Percentiles rank a stretch among this genome's conserved stretches.
These are phyloP conservation scores for Achatina immaculata DNA, from an alignment of 1,140 invertebrate species.

Conservation along the genomic window DNA sequence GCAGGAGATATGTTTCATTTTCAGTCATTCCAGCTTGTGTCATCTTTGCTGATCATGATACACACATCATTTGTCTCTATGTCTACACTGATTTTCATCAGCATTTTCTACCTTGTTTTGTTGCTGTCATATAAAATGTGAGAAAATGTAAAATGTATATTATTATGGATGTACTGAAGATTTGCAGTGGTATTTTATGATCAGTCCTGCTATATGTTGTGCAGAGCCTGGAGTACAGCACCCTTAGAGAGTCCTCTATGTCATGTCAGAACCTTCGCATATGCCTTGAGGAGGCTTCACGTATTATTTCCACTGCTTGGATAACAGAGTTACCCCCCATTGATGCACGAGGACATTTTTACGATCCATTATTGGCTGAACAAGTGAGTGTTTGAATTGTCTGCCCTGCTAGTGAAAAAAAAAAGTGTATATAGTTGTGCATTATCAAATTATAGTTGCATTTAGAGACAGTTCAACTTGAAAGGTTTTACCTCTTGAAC, in stretches of 20 bases:
- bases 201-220: too few relatives aligned
- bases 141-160: too few relatives aligned
- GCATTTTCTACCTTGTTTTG: too few relatives aligned
- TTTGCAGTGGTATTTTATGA: too few relatives aligned
- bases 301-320: conserved; percentile 56
- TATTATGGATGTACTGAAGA: too few relatives aligned
- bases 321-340: conserved; percentile 54
- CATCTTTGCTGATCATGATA: too few relatives aligned
- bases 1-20: too few relatives aligned
- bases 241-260: conserved; percentile 53
- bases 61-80: too few relatives aligned
- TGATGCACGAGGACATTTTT: conserved; percentile 45
- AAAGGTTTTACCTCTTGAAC: not conserved
- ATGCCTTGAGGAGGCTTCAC: conserved; percentile 53
- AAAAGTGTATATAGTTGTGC: not conserved
- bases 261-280: conserved; percentile 52
- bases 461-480: not conserved
- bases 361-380: conserved; percentile 45
- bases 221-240: conserved; percentile 64
- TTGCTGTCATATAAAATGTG: too few relatives aligned
- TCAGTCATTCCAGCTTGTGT: too few relatives aligned
- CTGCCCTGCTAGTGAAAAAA: not conserved
- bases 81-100: too few relatives aligned
- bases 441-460: not conserved
- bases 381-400: conserved; percentile 22